phyloP scores from a whole-genome alignment of 2,113 vertebrate genomes.

The Eonycteris spelaea region DNA sequence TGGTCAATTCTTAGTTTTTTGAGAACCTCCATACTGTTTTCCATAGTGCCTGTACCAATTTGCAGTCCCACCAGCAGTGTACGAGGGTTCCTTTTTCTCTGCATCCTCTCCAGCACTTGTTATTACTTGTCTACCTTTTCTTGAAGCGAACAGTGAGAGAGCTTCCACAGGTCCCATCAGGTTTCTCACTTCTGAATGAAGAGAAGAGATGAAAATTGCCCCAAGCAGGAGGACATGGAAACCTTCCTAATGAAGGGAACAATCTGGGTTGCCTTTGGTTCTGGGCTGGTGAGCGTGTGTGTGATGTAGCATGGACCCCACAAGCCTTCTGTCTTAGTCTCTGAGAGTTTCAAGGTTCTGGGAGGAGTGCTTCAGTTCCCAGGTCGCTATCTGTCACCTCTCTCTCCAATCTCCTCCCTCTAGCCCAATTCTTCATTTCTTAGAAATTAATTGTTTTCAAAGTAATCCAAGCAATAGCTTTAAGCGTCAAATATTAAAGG shows the following conservation, averaged over 20 bases:
- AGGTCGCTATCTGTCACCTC: background rate
- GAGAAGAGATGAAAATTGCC: background rate
- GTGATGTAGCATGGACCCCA: accelerated
- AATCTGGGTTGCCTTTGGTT: background rate
- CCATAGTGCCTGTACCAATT: no score
- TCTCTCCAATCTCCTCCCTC: background rate
- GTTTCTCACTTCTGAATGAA: background rate
- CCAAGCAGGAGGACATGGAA: background rate
- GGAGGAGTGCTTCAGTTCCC: background rate
- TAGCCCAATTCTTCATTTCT: background rate
- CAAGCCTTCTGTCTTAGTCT: background rate
- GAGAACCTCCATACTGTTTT: no score
- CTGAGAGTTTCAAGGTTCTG: background rate
- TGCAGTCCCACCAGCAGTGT: no score
- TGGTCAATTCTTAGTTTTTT: no score
- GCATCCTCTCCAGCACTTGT: no score
- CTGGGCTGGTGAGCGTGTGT: background rate
- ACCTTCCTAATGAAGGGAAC: background rate
- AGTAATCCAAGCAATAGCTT: background rate
- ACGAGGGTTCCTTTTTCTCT: no score
- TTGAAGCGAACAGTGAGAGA: background rate
- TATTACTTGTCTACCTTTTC: background rate
- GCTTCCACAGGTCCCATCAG: background rate
- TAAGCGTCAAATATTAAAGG: background rate
- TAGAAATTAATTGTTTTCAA: background rate